A percentile compares a stretch with the other conserved stretches of the same genome.
phyloP scores from a whole-genome alignment of 2,888 invertebrate genomes.

The Hetaerina titia region DNA sequence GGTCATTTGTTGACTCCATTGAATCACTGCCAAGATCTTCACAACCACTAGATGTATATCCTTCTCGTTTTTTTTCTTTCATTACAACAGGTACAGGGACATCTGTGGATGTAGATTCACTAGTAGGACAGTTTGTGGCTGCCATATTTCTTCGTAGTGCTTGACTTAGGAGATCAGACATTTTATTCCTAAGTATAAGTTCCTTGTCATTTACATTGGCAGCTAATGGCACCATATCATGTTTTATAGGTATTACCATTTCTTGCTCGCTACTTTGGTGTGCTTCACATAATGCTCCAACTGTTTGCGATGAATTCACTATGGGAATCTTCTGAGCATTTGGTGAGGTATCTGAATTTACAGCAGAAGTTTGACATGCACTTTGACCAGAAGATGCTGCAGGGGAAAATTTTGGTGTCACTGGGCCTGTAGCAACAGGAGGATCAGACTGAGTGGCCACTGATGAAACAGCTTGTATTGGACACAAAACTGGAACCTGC shows the following conservation, averaged over 20 bases:
- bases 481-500: constrained; percentile 68
- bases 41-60: constrained; percentile 33
- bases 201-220: constrained; percentile 74
- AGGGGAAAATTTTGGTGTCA: background rate
- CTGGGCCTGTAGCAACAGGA: constrained; percentile 39
- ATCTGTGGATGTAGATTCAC: background rate
- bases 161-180: constrained; percentile 78
- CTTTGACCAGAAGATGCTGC: background rate
- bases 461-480: constrained; percentile 69
- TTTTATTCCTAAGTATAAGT: constrained; percentile 77
- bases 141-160: constrained; percentile 75
- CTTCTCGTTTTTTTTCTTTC: constrained; percentile 35
- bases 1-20: constrained; percentile 24
- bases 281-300: constrained; percentile 33
- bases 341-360: constrained; percentile 11
- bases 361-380: background rate
- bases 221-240: constrained; percentile 17
- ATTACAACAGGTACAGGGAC: background rate
- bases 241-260: constrained; percentile 40
- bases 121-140: background rate
- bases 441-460: constrained; percentile 68
- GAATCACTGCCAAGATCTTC: constrained; percentile 46
- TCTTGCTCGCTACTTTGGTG: constrained; percentile 25
- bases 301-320: constrained; percentile 6
- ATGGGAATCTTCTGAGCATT: constrained; percentile 25